Evolutionary conservation across 1,140 invertebrate species (phyloP), one percentile per base, ranked within the genome.

Genomic region (Zelostemma sp.): DNA sequence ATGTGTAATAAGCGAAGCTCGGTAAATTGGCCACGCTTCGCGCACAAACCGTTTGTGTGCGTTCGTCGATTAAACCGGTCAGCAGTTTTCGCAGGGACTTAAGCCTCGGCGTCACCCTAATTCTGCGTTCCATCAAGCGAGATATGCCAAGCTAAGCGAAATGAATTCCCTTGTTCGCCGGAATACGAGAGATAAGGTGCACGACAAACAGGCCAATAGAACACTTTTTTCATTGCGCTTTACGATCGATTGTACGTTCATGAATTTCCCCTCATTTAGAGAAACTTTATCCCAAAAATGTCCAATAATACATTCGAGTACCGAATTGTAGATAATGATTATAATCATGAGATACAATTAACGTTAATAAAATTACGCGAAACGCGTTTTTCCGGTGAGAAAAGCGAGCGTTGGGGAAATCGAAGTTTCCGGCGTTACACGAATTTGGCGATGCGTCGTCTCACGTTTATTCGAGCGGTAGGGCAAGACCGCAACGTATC

Each of bases 401-500:
- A n/a, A n/a, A n/a, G n/a, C n/a, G n/a, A n/a, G n/a, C n/a, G n/a
- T n/a, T n/a, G n/a, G n/a, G n/a, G n/a, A n/a, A n/a, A n/a, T n/a
- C n/a, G n/a, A n/a, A n/a, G n/a, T n/a, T n/a, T n/a, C n/a, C n/a
- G n/a, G n/a, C n/a, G n/a, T 70, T 67, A 68, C 57, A 72, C 64
- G 68, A 78, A 75, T 77, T 75, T 77, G 75, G 75, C 75, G 77
- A 63, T 66, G 66, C 69, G 58, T 69, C 64, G 71, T 74, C 61
- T 75, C 73, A 62, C 63, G 67, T 68, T 73, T 69, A 60, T 59
- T 28, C 49, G 43, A 61, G 57, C 57, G 33, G 57, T 72, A 73
- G 66, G 67, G 46, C 57, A 72, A 63, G 68, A 73, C 78, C 75
- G 78, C 78, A 80, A 78, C 71, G 67, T 79, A 80, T 79, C 78